Evolutionary conservation across 2,113 vertebrate genomes (phyloP).

Genomic region (Psilopsiagon aurifrons): DNA sequence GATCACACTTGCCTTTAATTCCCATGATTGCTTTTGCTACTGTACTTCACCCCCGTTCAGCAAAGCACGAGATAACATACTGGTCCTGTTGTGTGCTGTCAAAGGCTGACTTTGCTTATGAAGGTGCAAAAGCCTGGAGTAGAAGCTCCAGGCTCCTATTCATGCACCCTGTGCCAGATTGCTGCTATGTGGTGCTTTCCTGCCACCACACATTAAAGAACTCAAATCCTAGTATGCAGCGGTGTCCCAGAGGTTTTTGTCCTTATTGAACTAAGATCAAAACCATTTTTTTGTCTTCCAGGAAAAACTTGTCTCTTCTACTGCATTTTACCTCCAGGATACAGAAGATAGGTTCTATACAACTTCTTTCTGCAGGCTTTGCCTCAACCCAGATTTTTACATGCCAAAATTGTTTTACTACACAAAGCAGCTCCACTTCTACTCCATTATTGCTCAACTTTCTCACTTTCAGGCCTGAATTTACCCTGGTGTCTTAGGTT

Average conservation of each 20-base stretch:
- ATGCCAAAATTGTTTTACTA: background rate
- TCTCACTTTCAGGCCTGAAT: background rate
- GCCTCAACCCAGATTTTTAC: background rate
- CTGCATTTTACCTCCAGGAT: background rate
- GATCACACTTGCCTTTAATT: background rate
- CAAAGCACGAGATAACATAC: background rate
- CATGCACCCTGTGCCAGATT: background rate
- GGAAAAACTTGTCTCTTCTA: background rate
- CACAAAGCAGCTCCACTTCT: background rate
- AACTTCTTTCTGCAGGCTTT: background rate
- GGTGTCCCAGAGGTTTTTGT: background rate
- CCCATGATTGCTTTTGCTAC: background rate
- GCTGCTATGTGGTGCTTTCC: background rate
- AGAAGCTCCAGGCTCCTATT: background rate
- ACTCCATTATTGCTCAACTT: background rate
- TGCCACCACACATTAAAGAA: background rate
- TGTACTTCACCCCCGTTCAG: background rate
- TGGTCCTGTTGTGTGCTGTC: background rate
- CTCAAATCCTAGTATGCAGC: background rate
- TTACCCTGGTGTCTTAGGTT: background rate
- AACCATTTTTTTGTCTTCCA: accelerated
- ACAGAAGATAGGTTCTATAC: background rate
- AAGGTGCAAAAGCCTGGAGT: background rate
- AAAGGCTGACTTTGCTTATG: background rate
- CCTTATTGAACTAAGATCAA: background rate